These are phyloP conservation scores for Pangasianodon gigas DNA, from an alignment of 2,113 vertebrate genomes.

Conservation along the genomic window DNA sequence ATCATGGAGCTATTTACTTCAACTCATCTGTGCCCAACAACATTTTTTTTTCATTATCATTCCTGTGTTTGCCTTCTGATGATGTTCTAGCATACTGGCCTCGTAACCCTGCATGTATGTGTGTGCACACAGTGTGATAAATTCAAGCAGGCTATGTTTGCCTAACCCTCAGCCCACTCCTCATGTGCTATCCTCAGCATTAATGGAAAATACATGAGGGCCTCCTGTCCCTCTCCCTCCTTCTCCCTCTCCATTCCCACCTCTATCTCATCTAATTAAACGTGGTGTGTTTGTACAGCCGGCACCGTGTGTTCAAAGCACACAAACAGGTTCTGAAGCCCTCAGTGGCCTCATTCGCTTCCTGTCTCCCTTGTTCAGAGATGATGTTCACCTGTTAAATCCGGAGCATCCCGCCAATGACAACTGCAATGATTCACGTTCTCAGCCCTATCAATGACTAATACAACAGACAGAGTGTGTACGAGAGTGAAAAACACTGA, in stretches of 20 bases:
- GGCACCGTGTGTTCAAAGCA: constrained; percentile 59
- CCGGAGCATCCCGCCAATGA: constrained; percentile 26
- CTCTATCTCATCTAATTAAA: constrained; percentile 62
- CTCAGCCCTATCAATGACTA: constrained; percentile 17
- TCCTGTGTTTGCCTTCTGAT: constrained; percentile 32
- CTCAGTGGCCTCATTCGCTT: constrained; percentile 52
- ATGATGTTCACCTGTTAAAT: constrained; percentile 60
- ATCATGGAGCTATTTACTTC: neutral
- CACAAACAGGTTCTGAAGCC: constrained; percentile 61
- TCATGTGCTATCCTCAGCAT: constrained; percentile 65
- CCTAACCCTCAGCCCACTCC: constrained; percentile 55
- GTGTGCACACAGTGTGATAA: constrained; percentile 27
- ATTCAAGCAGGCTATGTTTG: constrained; percentile 55
- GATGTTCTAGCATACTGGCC: neutral
- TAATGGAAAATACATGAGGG: constrained; percentile 69
- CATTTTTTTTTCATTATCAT: constrained; percentile 13
- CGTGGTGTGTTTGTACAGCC: constrained; percentile 73
- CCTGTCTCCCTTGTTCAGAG: constrained; percentile 56
- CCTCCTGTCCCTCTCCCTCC: constrained; percentile 53
- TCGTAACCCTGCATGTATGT: constrained; percentile 6
- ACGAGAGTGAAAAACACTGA: constrained; percentile 16
- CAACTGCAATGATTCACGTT: constrained; percentile 22
- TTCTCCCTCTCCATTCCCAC: constrained; percentile 52
- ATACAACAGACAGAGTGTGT: constrained; percentile 20
- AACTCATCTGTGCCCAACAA: neutral